A percentile compares a stretch with the other conserved stretches of the same genome.
Evolutionary conservation across 2,888 invertebrate species (phyloP).

Genomic region (Sipunculus nudus): DNA sequence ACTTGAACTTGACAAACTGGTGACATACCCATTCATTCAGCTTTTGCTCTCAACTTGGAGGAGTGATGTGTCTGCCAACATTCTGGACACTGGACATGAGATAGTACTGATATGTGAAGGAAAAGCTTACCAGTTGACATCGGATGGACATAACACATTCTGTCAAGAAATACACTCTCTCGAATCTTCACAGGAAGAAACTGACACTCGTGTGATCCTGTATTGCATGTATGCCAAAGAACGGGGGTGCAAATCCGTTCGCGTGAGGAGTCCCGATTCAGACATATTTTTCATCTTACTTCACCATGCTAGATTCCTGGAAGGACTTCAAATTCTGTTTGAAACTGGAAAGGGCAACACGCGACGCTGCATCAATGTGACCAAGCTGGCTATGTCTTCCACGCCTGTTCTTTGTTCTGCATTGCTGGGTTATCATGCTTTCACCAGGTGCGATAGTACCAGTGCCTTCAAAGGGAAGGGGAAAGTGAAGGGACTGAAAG

Average conservation of each 20-base stretch:
- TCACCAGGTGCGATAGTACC: conserved; percentile 20
- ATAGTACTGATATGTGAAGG: no score
- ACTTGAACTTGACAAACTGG: no score
- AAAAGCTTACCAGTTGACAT: no score
- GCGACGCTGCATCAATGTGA: conserved; percentile 16
- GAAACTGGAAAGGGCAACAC: conserved; percentile 21
- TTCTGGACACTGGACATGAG: no score
- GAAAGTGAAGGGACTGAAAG: conserved; percentile 14
- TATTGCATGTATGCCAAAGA: conserved; percentile 19
- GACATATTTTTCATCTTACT: conserved; percentile 30
- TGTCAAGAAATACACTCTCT: no score
- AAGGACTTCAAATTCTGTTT: conserved; percentile 12
- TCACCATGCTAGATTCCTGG: conserved; percentile 12
- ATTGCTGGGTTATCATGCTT: conserved; percentile 23
- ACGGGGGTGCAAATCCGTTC: conserved; percentile 16
- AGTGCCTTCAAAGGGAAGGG: conserved; percentile 27
- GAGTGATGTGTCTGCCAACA: no score
- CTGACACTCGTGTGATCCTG: conserved; percentile 20
- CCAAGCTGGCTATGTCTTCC: conserved; percentile 7
- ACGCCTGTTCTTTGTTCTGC: conserved; percentile 9
- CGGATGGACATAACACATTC: no score
- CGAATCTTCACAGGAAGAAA: conserved; percentile 20
- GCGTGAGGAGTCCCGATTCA: conserved; percentile 25
- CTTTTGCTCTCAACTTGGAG: no score
- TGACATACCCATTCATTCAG: no score